Conservation (phyloP, 2,888 invertebrate species). For the Strigamia crassipes region DNA sequence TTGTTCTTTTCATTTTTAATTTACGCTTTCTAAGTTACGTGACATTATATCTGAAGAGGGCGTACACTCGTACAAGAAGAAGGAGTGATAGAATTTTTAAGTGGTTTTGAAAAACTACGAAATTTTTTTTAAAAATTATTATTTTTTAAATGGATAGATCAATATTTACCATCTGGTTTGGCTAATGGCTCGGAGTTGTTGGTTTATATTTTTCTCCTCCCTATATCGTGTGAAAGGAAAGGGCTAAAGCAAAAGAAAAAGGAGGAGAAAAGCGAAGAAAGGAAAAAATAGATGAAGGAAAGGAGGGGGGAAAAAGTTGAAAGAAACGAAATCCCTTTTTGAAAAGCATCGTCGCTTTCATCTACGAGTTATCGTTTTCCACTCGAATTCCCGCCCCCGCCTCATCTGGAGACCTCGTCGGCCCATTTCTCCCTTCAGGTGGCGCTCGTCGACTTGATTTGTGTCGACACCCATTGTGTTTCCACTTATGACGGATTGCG, state of each 20-base stretch:
- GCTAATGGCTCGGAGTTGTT: conserved; percentile 19
- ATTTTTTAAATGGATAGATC: neutral
- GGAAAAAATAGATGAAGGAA: neutral
- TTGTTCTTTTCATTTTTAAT: too few species aligned
- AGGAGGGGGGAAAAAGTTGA: neutral
- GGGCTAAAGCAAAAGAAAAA: neutral
- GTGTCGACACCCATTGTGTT: conserved; percentile 33
- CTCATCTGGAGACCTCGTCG: conserved; percentile 32
- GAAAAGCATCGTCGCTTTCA: conserved; percentile 34
- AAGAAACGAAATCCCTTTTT: conserved; percentile 29
- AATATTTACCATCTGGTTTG: conserved; percentile 31
- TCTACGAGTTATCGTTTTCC: conserved; percentile 35
- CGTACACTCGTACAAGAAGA: neutral
- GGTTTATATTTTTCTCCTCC: neutral
- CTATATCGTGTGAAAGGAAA: neutral
- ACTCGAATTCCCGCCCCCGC: conserved; percentile 40
- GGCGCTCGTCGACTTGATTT: conserved; percentile 40
- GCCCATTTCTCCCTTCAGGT: conserved; percentile 39
- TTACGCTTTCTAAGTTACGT: neutral
- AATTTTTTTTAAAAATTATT: neutral
- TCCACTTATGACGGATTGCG: conserved; percentile 22
- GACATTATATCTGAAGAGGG: neutral
- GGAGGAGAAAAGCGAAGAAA: neutral
- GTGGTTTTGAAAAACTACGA: neutral
- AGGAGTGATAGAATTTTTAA: neutral